These are phyloP conservation scores for Embidobia sp. DNA, from an alignment of 2,888 invertebrate species.

Conservation along the genomic window DNA sequence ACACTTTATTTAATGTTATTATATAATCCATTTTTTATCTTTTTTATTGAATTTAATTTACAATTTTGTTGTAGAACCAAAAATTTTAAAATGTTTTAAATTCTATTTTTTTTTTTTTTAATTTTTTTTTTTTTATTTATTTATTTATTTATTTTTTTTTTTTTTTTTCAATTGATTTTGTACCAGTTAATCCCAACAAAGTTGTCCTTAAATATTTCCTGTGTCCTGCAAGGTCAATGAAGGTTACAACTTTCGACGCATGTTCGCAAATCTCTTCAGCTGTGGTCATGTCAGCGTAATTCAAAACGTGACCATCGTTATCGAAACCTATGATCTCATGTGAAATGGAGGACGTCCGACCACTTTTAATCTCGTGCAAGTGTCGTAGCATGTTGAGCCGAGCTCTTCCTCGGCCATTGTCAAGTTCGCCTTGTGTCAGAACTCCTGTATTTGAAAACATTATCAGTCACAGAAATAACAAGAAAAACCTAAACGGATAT, in stretches of 20 bases:
- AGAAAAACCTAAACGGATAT: too few relatives aligned
- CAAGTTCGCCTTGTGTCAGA: constrained; percentile 96
- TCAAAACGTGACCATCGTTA: constrained; percentile 90
- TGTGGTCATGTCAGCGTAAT: constrained; percentile 94
- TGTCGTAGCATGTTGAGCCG: constrained; percentile 97
- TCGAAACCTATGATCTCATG: constrained; percentile 99
- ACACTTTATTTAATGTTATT: too few relatives aligned
- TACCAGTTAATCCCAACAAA: constrained; percentile 93
- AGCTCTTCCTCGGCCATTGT: constrained; percentile 97
- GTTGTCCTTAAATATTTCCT: constrained; percentile 97
- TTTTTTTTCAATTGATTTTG: neutral
- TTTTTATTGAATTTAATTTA: too few relatives aligned
- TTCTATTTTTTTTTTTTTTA: too few relatives aligned
- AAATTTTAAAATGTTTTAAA: too few relatives aligned
- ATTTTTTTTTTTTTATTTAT: too few relatives aligned
- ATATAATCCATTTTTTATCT: too few relatives aligned
- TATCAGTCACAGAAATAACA: too few relatives aligned
- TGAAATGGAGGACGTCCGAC: constrained; percentile 96
- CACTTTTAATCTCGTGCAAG: constrained; percentile 96
- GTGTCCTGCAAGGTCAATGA: constrained; percentile 98
- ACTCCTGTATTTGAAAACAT: constrained; percentile 86
- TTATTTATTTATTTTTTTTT: too few relatives aligned
- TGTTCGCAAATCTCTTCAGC: constrained; percentile 96
- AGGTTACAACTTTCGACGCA: constrained; percentile 95
- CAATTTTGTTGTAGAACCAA: too few relatives aligned